Evolutionary conservation across 2,113 vertebrate species (phyloP).

Genomic region (Casuarius casuarius): DNA sequence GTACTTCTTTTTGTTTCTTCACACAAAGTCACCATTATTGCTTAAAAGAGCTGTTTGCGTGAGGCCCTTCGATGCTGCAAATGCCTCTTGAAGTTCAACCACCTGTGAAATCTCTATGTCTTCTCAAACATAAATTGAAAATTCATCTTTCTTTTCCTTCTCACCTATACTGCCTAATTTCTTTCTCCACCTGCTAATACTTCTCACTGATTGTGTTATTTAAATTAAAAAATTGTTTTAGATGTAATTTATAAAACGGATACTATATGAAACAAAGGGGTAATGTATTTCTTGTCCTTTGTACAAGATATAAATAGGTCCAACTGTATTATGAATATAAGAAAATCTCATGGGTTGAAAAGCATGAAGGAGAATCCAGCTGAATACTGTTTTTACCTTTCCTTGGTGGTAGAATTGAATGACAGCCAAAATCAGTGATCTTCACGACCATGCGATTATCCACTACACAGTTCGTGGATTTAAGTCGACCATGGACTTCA

Average conservation of each 20-base stretch:
- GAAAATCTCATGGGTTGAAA: neutral
- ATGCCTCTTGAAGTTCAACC: neutral
- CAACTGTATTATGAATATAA: neutral
- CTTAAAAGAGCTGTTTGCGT: neutral
- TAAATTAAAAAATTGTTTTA: neutral
- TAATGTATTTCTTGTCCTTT: neutral
- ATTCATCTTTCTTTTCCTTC: neutral
- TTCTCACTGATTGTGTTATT: neutral
- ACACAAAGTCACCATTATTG: neutral
- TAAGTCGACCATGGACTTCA: constrained; percentile 90
- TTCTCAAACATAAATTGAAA: neutral
- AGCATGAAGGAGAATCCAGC: neutral
- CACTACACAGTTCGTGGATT: constrained; percentile 97
- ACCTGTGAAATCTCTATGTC: neutral
- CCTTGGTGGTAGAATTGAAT: constrained; percentile 86
- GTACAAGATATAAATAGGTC: neutral
- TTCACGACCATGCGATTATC: constrained; percentile 98
- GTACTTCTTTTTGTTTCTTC: neutral
- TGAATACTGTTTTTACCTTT: constrained; percentile 78
- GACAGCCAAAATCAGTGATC: constrained; percentile 96
- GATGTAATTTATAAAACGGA: neutral
- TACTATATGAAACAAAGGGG: neutral
- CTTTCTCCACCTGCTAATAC: neutral
- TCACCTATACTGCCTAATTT: neutral
- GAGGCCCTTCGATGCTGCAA: neutral